Evolutionary conservation across 64 coral and sea anemone species (phyloP).

Genomic region (Trachythela sp.): DNA sequence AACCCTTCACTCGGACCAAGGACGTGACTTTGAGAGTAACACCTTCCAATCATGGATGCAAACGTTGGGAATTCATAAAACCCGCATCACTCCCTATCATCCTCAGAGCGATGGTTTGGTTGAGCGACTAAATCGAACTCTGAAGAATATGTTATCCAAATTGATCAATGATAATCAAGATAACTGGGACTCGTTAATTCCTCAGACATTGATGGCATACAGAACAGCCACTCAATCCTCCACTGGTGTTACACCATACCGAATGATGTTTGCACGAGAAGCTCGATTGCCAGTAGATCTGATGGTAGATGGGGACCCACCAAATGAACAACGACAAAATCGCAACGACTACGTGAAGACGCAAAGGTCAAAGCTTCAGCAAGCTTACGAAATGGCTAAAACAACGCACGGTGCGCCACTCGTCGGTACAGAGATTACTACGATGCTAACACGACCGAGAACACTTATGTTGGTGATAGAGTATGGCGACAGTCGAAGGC

Average conservation of each 20-base stretch:
- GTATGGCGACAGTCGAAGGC: background rate
- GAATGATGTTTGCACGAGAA: background rate
- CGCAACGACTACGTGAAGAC: background rate
- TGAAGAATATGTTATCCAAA: background rate
- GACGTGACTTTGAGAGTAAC: background rate
- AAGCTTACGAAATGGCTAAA: background rate
- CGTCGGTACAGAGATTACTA: constrained; percentile 8
- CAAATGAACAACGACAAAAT: background rate
- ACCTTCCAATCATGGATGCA: background rate
- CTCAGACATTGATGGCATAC: background rate
- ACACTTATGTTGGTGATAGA: constrained; percentile 19
- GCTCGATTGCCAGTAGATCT: background rate
- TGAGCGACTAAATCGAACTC: background rate
- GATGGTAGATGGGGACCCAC: background rate
- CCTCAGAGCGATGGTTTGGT: background rate
- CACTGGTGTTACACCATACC: background rate
- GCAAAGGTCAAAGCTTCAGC: background rate
- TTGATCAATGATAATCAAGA: background rate
- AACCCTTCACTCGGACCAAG: background rate
- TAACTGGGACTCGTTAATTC: background rate
- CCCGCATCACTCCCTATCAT: background rate
- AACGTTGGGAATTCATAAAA: background rate
- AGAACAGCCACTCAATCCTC: background rate
- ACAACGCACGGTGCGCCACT: background rate
- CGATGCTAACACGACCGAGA: background rate